These are phyloP conservation scores for Epinephelus lanceolatus DNA, from an alignment of 2,113 vertebrate genomes.

Conservation along the genomic window DNA sequence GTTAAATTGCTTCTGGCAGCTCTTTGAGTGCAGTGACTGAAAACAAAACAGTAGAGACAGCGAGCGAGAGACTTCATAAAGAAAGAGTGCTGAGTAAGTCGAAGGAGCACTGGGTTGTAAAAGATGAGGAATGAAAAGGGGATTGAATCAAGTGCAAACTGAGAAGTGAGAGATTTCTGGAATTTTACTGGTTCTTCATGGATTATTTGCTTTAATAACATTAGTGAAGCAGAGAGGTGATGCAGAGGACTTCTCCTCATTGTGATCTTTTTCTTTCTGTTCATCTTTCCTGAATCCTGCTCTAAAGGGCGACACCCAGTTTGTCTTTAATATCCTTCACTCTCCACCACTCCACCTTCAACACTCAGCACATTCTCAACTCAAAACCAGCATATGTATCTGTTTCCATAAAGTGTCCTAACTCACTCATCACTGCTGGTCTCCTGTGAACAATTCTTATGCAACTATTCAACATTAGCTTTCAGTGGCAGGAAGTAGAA, in stretches of 20 bases:
- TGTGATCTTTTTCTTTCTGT: neutral
- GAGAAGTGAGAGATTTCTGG: conserved; percentile 7
- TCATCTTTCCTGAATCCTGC: conserved; percentile 5
- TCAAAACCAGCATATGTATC: neutral
- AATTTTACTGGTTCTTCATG: conserved; percentile 3
- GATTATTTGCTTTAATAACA: conserved; percentile 30
- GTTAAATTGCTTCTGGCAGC: conserved; percentile 64
- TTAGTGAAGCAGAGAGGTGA: conserved; percentile 5
- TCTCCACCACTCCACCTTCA: neutral
- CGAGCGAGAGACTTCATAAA: conserved; percentile 20
- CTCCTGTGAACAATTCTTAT: neutral
- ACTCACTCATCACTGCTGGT: neutral
- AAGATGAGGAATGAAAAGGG: conserved; percentile 44
- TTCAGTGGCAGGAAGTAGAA: neutral
- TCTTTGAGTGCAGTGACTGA: conserved; percentile 40
- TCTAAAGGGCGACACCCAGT: neutral
- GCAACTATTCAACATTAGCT: neutral
- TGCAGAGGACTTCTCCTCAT: neutral
- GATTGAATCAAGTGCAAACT: conserved; percentile 6
- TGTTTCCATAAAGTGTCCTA: neutral
- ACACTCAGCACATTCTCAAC: neutral
- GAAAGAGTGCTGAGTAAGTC: conserved; percentile 46
- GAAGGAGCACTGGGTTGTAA: conserved; percentile 36
- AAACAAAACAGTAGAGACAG: conserved; percentile 52
- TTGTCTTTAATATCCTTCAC: neutral